These are phyloP conservation scores for Doryteuthis pealeii DNA, from an alignment of 1,140 invertebrate species.

Conservation along the genomic window DNA sequence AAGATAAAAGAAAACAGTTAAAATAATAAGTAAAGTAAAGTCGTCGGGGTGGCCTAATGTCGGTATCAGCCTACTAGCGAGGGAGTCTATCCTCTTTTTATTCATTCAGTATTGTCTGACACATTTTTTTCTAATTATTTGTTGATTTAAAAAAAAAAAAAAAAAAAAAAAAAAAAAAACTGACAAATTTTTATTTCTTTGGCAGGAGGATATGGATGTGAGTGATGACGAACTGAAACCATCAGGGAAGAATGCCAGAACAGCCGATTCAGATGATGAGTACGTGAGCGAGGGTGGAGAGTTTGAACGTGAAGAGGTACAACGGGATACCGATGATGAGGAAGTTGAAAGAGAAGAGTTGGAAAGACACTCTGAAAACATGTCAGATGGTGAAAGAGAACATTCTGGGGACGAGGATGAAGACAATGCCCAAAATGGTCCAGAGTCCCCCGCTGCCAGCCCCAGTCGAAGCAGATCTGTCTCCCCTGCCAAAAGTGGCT, in stretches of 20 bases:
- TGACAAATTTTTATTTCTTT: conserved; percentile 12
- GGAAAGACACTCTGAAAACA: conserved; percentile 30
- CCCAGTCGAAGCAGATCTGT: neutral
- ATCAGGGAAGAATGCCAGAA: conserved; percentile 24
- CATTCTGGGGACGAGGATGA: conserved; percentile 22
- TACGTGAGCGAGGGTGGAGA: conserved; percentile 43
- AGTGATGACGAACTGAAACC: conserved; percentile 29
- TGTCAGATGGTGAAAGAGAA: conserved; percentile 26
- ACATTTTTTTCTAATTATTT: too few relatives aligned
- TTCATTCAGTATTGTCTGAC: too few relatives aligned
- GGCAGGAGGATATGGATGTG: conserved; percentile 20
- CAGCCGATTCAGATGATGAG: conserved; percentile 34
- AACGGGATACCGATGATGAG: conserved; percentile 44
- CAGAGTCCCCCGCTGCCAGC: conserved; percentile 25
- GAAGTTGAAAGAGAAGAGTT: conserved; percentile 35
- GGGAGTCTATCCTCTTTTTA: too few relatives aligned
- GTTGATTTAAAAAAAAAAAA: too few relatives aligned
- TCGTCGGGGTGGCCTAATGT: too few relatives aligned
- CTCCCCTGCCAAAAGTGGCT: conserved; percentile 19
- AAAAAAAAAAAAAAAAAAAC: too few relatives aligned
- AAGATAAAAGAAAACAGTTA: too few relatives aligned
- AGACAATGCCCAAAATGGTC: conserved; percentile 17
- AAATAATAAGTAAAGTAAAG: too few relatives aligned
- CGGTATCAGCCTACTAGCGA: too few relatives aligned
- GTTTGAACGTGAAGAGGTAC: conserved; percentile 33